Conservation (phyloP, 2,888 invertebrate species). For the Ceramica pisi region DNA sequence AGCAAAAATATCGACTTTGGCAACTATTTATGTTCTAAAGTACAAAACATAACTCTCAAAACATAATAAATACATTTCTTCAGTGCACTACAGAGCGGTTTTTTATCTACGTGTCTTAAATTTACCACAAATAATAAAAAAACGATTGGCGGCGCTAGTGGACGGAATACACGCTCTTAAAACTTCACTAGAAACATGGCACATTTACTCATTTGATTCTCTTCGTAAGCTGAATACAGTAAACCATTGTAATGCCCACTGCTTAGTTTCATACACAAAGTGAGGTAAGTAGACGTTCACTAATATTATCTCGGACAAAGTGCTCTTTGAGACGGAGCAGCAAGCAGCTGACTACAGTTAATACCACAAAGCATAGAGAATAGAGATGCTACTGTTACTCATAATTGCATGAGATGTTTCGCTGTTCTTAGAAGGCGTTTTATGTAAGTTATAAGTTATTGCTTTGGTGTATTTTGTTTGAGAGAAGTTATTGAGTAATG, state of each 20-base stretch:
- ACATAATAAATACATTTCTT: too few relatives aligned
- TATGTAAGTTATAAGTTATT: not conserved
- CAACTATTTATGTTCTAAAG: too few relatives aligned
- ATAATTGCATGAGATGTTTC: conserved; percentile 66
- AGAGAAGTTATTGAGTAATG: too few relatives aligned
- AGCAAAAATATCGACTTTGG: too few relatives aligned
- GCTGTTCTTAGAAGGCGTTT: conserved; percentile 39
- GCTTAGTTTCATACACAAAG: conserved; percentile 63
- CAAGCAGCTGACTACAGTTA: conserved; percentile 67
- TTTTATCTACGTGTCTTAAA: too few relatives aligned
- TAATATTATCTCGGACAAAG: conserved; percentile 76
- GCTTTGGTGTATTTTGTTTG: not conserved
- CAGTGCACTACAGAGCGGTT: too few relatives aligned
- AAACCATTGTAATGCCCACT: conserved; percentile 58
- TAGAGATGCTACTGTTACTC: conserved; percentile 66
- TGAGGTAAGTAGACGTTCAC: conserved; percentile 69
- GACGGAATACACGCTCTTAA: too few relatives aligned
- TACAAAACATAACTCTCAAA: too few relatives aligned
- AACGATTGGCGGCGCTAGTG: too few relatives aligned
- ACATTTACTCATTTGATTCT: conserved; percentile 19
- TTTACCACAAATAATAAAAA: too few relatives aligned
- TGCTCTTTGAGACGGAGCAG: conserved; percentile 67
- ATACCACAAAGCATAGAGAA: conserved; percentile 70
- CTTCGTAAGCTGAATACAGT: conserved; percentile 37
- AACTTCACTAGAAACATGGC: conserved; percentile 2